A percentile compares a stretch with the other conserved stretches of the same genome.
Evolutionary conservation across 2,797 vertebrate genomes (phyloP).

Genomic region (Coreius guichenoti): DNA sequence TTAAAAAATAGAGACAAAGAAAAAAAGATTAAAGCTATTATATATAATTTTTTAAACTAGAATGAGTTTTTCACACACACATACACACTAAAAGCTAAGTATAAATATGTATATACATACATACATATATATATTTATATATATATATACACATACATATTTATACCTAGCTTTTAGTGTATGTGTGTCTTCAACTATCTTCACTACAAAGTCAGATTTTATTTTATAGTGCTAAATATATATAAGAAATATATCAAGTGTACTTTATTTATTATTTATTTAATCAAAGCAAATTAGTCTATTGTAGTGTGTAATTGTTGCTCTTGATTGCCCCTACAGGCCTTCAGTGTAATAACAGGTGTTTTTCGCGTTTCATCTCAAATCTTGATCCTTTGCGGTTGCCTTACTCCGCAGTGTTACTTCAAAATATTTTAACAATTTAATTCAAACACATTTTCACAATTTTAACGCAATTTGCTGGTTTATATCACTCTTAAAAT

Average conservation of each 20-base stretch:
- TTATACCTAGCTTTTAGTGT: too few relatives aligned
- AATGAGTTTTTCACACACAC: not conserved
- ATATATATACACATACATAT: not conserved
- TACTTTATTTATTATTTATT: not conserved
- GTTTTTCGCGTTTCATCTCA: not conserved
- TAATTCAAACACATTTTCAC: not conserved
- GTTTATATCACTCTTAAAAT: not conserved
- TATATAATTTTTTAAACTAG: not conserved
- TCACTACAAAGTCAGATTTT: not conserved
- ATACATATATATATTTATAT: not conserved
- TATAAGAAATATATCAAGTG: not conserved
- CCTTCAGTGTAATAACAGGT: not conserved
- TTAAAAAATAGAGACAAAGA: not conserved
- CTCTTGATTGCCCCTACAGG: not conserved
- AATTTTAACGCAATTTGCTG: not conserved
- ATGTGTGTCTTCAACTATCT: not conserved
- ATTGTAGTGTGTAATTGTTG: not conserved
- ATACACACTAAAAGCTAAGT: not conserved
- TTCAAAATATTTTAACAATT: not conserved
- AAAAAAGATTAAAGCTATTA: too few relatives aligned
- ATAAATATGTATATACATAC: not conserved
- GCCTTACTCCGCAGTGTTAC: constrained; percentile 57
- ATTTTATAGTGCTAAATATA: too few relatives aligned
- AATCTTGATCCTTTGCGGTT: constrained; percentile 58
- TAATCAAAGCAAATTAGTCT: not conserved